Conservation (phyloP, 2,888 invertebrate genomes). For the Nomada flava region DNA sequence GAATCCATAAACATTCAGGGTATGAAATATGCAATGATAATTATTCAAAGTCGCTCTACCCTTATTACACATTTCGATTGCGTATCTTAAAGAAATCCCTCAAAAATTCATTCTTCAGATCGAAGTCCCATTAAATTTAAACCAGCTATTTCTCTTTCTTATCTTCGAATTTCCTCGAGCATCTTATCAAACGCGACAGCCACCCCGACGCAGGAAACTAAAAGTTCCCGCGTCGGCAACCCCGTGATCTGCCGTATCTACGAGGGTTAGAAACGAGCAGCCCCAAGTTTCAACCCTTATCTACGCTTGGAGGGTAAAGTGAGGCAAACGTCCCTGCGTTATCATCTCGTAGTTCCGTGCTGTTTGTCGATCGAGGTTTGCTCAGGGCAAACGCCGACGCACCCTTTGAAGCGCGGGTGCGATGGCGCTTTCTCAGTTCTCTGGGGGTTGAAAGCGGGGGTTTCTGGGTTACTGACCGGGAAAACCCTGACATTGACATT, state of each 20-base stretch:
- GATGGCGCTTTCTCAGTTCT: constrained; percentile 7
- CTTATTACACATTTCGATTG: too few relatives aligned
- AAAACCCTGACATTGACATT: constrained; percentile 82
- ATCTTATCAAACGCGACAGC: not conserved
- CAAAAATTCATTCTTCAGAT: not conserved
- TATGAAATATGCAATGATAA: too few relatives aligned
- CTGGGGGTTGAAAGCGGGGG: constrained; percentile 34
- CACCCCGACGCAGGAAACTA: constrained; percentile 21
- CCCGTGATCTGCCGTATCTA: constrained; percentile 40
- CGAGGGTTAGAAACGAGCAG: constrained; percentile 2
- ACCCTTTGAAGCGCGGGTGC: not conserved
- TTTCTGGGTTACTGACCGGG: constrained; percentile 71
- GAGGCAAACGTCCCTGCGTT: constrained; percentile 8
- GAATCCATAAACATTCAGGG: too few relatives aligned
- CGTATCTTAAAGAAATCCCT: too few relatives aligned
- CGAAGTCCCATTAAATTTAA: too few relatives aligned
- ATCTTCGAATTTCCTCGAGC: not conserved
- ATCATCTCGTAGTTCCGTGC: constrained; percentile 26
- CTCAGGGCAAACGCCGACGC: not conserved
- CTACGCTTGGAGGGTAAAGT: constrained; percentile 28
- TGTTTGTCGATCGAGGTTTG: not conserved
- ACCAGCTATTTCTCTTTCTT: not conserved
- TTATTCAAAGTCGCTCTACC: not conserved
- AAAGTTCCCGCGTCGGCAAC: constrained; percentile 57
- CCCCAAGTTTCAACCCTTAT: constrained; percentile 33